phyloP scores from a whole-genome alignment of 2,888 invertebrate genomes.

The Eristalis pertinax region DNA sequence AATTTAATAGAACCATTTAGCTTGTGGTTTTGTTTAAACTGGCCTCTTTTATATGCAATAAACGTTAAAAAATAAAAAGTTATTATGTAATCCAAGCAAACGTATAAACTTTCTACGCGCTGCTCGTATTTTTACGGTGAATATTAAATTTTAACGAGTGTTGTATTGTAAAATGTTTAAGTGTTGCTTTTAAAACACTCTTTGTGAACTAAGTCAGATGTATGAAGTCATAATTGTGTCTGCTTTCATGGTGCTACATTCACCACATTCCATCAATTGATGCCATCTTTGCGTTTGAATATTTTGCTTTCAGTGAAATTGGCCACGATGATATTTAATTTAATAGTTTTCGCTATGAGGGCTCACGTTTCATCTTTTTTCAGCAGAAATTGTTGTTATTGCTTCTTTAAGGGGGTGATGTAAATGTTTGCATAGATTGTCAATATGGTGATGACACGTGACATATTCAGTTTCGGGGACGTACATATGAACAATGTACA shows the following conservation, averaged over 20 bases:
- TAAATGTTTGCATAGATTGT: too few relatives aligned
- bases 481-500: too few relatives aligned
- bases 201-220: not conserved
- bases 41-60: constrained; percentile 14
- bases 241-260: not conserved
- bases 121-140: constrained; percentile 7
- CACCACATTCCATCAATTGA: not conserved
- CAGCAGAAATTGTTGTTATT: too few relatives aligned
- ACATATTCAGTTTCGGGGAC: too few relatives aligned
- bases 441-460: too few relatives aligned
- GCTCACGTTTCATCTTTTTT: not conserved
- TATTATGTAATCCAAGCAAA: constrained; percentile 9
- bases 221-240: not conserved
- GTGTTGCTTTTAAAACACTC: not conserved
- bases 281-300: not conserved
- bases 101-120: constrained; percentile 5
- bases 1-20: constrained; percentile 7
- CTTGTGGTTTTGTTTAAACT: constrained; percentile 10
- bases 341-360: not conserved
- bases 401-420: too few relatives aligned
- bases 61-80: constrained; percentile 20
- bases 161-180: constrained; percentile 5
- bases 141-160: constrained; percentile 29
- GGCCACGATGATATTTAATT: not conserved
- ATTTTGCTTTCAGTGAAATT: not conserved